These are phyloP conservation scores for Automeris io DNA, from an alignment of 2,888 invertebrate species.

Conservation along the genomic window DNA sequence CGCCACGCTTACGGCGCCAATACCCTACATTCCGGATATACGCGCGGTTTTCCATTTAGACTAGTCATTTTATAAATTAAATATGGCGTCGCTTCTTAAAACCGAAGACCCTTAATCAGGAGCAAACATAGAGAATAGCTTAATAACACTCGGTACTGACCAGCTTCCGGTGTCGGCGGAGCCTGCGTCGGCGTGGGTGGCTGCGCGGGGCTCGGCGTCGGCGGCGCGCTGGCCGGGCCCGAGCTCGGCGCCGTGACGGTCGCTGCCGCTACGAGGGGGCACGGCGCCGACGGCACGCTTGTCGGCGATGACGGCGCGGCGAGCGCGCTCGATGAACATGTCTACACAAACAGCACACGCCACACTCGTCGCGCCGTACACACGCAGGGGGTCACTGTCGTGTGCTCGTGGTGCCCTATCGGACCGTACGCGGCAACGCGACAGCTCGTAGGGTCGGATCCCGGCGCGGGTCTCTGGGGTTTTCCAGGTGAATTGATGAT, in stretches of 20 bases:
- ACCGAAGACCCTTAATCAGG: no score
- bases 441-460: no score
- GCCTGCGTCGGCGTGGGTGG: constrained; percentile 53
- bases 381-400: no score
- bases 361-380: no score
- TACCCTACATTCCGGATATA: no score
- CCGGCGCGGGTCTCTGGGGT: no score
- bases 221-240: constrained; percentile 36
- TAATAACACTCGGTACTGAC: constrained; percentile 28
- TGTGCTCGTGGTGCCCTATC: no score
- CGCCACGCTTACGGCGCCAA: no score
- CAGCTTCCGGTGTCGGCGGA: constrained; percentile 54
- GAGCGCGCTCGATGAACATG: constrained; percentile 14
- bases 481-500: constrained; percentile 10
- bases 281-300: constrained; percentile 13
- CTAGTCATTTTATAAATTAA: no score
- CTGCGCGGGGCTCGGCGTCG: constrained; percentile 50
- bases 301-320: constrained; percentile 16
- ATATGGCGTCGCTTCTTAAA: no score
- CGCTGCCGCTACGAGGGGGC: constrained; percentile 12
- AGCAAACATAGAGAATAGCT: background rate
- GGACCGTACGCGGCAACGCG: no score
- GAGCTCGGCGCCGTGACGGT: constrained; percentile 17
- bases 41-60: no score
- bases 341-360: constrained; percentile 4